A percentile compares a stretch with the other conserved stretches of the same genome.
phyloP scores from a whole-genome alignment of 1,140 invertebrate genomes.

The Zaprionus lachaisei region DNA sequence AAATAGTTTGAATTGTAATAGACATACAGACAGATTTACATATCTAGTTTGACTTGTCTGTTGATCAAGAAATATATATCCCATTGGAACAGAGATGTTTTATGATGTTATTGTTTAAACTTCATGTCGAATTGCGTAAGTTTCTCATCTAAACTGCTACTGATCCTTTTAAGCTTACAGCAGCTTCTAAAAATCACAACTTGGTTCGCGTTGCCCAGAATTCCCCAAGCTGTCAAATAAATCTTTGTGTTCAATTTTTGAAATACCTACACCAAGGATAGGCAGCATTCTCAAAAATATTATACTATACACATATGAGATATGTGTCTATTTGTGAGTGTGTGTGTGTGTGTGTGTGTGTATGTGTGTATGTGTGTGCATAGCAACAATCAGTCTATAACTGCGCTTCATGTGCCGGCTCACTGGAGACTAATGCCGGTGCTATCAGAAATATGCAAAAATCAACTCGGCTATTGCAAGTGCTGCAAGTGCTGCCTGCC shows the following conservation, averaged over 20 bases:
- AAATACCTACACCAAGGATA: conserved; percentile 63
- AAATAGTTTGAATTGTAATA: too few relatives aligned
- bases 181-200: conserved; percentile 49
- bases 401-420: conserved; percentile 76
- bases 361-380: conserved; percentile 9
- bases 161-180: not conserved
- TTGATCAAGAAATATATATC: too few relatives aligned
- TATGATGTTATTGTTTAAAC: not conserved
- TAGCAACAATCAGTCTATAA: conserved; percentile 76
- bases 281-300: conserved; percentile 12
- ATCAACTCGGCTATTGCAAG: conserved; percentile 67
- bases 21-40: too few relatives aligned
- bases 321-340: not conserved
- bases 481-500: conserved; percentile 61
- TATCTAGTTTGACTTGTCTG: too few relatives aligned
- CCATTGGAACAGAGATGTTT: too few relatives aligned
- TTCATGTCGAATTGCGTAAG: too few relatives aligned
- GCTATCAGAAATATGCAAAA: conserved; percentile 77
- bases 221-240: conserved; percentile 65
- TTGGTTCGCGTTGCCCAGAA: conserved; percentile 42
- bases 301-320: not conserved
- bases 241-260: conserved; percentile 74
- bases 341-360: conserved; percentile 8
- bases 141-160: too few relatives aligned
- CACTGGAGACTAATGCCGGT: conserved; percentile 77